Base-by-base conservation (phyloP, 1,140 invertebrate species). In the Rhynchophorus ferrugineus region DNA sequence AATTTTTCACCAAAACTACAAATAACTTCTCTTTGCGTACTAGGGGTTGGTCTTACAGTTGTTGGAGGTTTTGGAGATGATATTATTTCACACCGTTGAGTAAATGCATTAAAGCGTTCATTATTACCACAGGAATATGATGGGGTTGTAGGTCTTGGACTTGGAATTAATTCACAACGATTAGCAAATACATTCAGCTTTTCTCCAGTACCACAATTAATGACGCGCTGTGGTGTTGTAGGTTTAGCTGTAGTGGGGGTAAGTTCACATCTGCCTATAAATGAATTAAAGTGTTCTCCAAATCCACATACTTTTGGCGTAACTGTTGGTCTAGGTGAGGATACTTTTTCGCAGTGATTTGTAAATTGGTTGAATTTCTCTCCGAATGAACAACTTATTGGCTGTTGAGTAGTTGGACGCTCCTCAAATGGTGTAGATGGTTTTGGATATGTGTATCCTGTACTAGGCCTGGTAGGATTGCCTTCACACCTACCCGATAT, bases 211-310 rank as follows among this genome's bases (percentile, higher is more conserved):
- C n/a, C n/a, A n/a, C n/a, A n/a, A n/a, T n/a, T n/a, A n/a, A n/a
- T 29, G 5, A 11, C 11, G 1, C 37, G 1, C n/a, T n/a, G n/a
- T n/a, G n/a, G n/a, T 33, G 14, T 37, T 13, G 13, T 8, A 18
- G 8, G n/a, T n/a, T n/a, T n/a, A n/a, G n/a, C n/a, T n/a, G 37
- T 29, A 14, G 49, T 51, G 11, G 38, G 21, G 3, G 18, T 22
- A 0, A 17, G 6, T 22, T 54, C 45, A 22, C 52, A 54, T 38
- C 14, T n/a, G 16, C 39, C 33, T 9, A 42, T 56, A 18, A 41
- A 41, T 14, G 19, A 7, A 18, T 56, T 56, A 11, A 49, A 22
- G 7, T 19, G 35, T 33, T 45, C 34, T 35, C 50, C 56, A 53
- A 53, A 43, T 1, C 41, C 41, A 21, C 41, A 43, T 9, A 20